Evolutionary conservation across 1,140 invertebrate genomes (phyloP).

Genomic region (Drosophila grimshawi): DNA sequence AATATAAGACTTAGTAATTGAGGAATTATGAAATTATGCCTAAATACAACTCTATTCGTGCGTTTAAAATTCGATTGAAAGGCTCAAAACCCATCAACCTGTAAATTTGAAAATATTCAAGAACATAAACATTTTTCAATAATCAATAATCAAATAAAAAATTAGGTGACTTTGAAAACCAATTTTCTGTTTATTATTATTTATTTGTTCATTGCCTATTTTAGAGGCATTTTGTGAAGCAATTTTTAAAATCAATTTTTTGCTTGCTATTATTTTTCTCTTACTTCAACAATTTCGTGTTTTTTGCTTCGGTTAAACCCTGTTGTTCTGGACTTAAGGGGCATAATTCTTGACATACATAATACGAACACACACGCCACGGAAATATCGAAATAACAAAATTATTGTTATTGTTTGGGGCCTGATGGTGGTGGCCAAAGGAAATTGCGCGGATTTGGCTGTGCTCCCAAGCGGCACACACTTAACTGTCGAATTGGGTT

Average conservation of each 20-base stretch:
- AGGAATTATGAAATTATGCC: too few relatives aligned
- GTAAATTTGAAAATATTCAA: too few relatives aligned
- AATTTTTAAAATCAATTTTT: background rate
- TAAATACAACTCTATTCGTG: too few relatives aligned
- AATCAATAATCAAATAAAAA: too few relatives aligned
- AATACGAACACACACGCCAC: constrained; percentile 19
- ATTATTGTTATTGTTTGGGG: constrained; percentile 80
- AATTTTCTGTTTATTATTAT: too few relatives aligned
- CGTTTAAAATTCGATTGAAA: too few relatives aligned
- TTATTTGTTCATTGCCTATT: too few relatives aligned
- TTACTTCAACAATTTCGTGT: too few relatives aligned
- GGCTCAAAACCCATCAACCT: too few relatives aligned
- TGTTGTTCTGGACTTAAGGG: constrained; percentile 5
- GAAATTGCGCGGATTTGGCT: constrained; percentile 74
- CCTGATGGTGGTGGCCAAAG: constrained; percentile 12
- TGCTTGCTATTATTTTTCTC: background rate
- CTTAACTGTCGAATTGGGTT: constrained; percentile 49
- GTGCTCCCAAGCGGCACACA: constrained; percentile 64
- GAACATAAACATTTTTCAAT: too few relatives aligned
- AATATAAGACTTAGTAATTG: too few relatives aligned
- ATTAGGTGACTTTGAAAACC: too few relatives aligned
- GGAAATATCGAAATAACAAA: constrained; percentile 83
- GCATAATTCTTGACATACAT: constrained; percentile 27
- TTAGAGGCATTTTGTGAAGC: background rate
- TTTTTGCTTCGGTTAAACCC: background rate